A percentile compares a stretch with the other conserved stretches of the same genome.
These are phyloP conservation scores for Armadillidium nasatum DNA, from an alignment of 1,140 invertebrate species.

Conservation along the genomic window DNA sequence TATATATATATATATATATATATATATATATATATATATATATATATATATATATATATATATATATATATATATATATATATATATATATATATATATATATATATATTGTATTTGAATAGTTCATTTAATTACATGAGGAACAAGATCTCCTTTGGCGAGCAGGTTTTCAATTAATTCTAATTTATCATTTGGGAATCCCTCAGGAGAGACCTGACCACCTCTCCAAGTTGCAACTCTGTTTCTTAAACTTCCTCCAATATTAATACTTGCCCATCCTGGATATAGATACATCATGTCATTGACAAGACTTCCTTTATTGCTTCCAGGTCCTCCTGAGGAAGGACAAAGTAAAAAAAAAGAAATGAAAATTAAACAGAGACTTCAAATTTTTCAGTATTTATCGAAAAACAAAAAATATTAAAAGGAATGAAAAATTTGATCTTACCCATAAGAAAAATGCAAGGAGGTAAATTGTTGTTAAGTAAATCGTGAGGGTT, in stretches of 20 bases:
- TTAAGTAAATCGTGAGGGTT: neutral
- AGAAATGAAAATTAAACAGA: neutral
- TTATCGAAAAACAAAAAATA: no score
- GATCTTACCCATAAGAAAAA: conserved; percentile 34
- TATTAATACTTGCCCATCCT: conserved; percentile 69
- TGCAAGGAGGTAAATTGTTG: conserved; percentile 27
- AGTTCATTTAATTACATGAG: neutral
- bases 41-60: no score
- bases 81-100: no score
- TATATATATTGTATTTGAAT: neutral
- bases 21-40: no score
- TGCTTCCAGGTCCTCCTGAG: conserved; percentile 69
- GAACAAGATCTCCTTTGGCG: conserved; percentile 69
- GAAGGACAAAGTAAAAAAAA: neutral
- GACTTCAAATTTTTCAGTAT: no score
- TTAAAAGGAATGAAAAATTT: neutral
- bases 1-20: no score
- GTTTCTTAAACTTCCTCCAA: conserved; percentile 63
- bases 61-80: no score
- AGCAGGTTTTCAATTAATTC: conserved; percentile 62
- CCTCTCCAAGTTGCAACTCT: conserved; percentile 33
- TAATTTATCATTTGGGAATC: conserved; percentile 45
- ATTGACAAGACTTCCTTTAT: conserved; percentile 66
- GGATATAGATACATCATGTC: conserved; percentile 61
- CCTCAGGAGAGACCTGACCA: conserved; percentile 28